phyloP scores from a whole-genome alignment of 2,888 invertebrate species.

The Ptychoptera albimana region DNA sequence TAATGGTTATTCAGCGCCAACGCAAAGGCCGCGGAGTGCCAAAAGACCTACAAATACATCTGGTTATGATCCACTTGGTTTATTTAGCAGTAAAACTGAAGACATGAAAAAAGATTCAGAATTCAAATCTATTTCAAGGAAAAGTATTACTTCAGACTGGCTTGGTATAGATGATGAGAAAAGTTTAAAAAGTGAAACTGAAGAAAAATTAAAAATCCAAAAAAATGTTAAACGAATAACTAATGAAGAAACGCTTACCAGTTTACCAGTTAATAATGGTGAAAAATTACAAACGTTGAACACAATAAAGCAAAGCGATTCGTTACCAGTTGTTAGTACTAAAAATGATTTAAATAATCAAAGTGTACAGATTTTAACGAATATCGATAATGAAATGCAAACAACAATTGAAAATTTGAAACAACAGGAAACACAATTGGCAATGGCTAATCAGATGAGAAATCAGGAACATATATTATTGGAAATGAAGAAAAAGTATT shows the following conservation, averaged over 20 bases:
- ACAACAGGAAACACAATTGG: conserved; percentile 26
- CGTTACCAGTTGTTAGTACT: no score
- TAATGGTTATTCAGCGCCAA: conserved; percentile 14
- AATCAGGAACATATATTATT: conserved; percentile 23
- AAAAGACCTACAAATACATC: conserved; percentile 22
- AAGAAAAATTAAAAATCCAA: neutral
- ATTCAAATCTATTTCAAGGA: conserved; percentile 6
- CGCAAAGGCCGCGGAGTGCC: conserved; percentile 26
- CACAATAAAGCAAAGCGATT: no score
- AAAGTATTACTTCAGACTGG: conserved; percentile 24
- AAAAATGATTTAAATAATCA: no score
- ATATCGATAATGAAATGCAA: conserved; percentile 7
- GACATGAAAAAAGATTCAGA: neutral
- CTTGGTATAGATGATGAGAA: conserved; percentile 18
- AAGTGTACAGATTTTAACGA: no score
- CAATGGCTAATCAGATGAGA: conserved; percentile 26
- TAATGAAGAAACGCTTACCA: no score
- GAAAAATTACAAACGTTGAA: no score
- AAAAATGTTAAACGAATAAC: no score
- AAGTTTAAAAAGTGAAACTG: neutral
- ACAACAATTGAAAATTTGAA: conserved; percentile 20
- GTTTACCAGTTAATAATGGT: no score
- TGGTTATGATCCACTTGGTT: conserved; percentile 14
- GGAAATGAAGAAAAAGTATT: conserved; percentile 23
- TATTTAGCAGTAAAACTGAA: conserved; percentile 9